Base-by-base conservation (phyloP, 2,113 vertebrate species). In the Paramisgurnus dabryanus region DNA sequence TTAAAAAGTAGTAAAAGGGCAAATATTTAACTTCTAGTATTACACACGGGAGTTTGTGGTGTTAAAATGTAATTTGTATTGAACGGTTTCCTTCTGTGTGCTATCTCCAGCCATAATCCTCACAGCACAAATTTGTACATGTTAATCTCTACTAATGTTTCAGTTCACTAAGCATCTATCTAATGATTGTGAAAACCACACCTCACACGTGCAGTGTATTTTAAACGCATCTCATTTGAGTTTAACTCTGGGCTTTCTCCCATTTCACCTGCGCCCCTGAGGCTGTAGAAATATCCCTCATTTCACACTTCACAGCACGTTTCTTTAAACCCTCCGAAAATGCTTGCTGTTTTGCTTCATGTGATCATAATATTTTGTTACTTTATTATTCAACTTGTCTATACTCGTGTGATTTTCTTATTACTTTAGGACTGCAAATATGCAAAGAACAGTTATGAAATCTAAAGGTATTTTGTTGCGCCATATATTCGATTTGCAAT, bases 301-400 rank as follows among this genome's bases (percentile, higher is more conserved):
- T 74, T 74, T 74, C 71, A 74, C 71, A 74, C 55, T n/a, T 74
- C 71, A 60, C 71, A 15, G n/a, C 39, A 6, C 4, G 4, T 74
- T 61, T 61, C 60, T 74, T 61, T 22, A 53, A 74, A 61, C 40
- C 27, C 55, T 7, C 40, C 45, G 22, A 43, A 4, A 61, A 61
- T 40, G 6, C 27, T 61, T 45, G 40, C n/a, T 61, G 57, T 61
- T 45, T 63, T 22, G 41, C 72, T 63, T 73, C 40, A 72, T 58
- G 69, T 13, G 50, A 11, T 53, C 50, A 53, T 13, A 53, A 53
- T 53, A 53, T 15, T 53, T 53, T 53, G 50, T 5, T 53, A 53
- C 15, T 53, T 53, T 53, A 13, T 13, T 5, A 53, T 53, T 5
- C 4, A 13, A 34, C 27, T 34, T 34, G 27, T 34, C 27, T 34